A percentile compares a stretch with the other conserved stretches of the same genome.
phyloP scores from a whole-genome alignment of 2,888 invertebrate genomes.

The Bellardia pandia region DNA sequence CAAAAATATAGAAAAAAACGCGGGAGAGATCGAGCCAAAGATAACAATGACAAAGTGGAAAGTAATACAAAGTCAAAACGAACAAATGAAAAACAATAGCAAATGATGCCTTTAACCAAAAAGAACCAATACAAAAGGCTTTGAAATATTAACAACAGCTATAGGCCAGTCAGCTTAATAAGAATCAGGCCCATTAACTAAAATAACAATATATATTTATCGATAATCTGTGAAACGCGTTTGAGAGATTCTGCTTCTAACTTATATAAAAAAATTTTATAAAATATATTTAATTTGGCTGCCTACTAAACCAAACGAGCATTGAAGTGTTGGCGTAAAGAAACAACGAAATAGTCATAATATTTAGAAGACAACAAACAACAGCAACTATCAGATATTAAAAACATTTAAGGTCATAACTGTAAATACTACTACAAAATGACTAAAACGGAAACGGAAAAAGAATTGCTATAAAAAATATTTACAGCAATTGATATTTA shows the following conservation, averaged over 20 bases:
- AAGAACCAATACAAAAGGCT: conserved; percentile 10
- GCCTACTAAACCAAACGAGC: conserved; percentile 9
- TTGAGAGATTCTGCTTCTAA: neutral
- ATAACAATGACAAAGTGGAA: conserved; percentile 56
- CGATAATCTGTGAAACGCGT: conserved; percentile 38
- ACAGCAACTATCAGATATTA: conserved; percentile 20
- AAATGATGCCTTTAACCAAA: conserved; percentile 17
- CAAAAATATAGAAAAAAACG: neutral
- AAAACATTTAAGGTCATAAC: conserved; percentile 57
- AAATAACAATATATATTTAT: conserved; percentile 48
- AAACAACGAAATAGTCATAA: conserved; percentile 44
- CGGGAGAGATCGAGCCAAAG: neutral
- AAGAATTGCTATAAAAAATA: conserved; percentile 10
- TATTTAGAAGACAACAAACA: conserved; percentile 32
- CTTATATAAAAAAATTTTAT: neutral
- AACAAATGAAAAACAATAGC: conserved; percentile 4
- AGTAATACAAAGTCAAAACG: conserved; percentile 27
- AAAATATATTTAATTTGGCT: conserved; percentile 13
- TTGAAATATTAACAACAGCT: neutral
- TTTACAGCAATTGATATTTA: conserved; percentile 6
- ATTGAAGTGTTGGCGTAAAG: conserved; percentile 34
- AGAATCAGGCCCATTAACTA: neutral
- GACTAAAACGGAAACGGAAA: conserved; percentile 34
- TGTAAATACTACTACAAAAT: conserved; percentile 29
- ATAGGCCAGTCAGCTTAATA: neutral